Conservation (phyloP, 2,797 vertebrate species). For the Crenichthys baileyi region DNA sequence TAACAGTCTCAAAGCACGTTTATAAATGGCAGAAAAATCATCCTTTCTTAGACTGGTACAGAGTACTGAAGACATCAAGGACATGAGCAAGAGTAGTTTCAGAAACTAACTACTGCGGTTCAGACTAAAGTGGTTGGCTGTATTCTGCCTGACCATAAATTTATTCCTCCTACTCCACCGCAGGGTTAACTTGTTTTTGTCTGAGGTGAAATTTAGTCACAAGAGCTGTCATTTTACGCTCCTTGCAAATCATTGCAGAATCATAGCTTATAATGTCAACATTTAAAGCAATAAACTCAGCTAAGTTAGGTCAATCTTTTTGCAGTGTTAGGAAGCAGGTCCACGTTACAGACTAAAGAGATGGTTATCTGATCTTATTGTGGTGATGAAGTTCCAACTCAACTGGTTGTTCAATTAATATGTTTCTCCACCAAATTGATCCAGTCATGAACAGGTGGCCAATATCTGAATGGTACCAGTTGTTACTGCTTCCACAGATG, state of each 20-base stretch:
- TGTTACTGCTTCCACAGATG: not conserved
- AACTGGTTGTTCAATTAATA: not conserved
- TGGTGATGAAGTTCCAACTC: not conserved
- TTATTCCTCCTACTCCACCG: constrained; percentile 7
- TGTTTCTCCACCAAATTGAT: not conserved
- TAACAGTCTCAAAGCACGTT: constrained; percentile 17
- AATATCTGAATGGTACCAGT: not conserved
- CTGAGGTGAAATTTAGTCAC: not conserved
- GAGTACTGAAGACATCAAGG: not conserved
- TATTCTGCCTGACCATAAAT: constrained; percentile 13
- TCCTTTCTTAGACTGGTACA: constrained; percentile 4
- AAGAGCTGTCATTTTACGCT: not conserved
- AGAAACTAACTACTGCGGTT: not conserved
- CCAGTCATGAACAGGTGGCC: not conserved
- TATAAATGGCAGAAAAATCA: not conserved
- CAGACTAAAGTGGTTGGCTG: constrained; percentile 2
- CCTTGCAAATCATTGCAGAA: not conserved
- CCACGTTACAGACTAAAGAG: not conserved
- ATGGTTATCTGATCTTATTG: not conserved
- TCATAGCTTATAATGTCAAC: not conserved
- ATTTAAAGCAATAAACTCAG: not conserved
- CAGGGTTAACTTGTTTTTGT: constrained; percentile 5
- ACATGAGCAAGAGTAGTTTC: not conserved
- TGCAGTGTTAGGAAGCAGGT: not conserved
- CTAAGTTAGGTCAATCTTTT: not conserved